phyloP scores from a whole-genome alignment of 2,888 invertebrate species.

The Ectropis crepuscularia region DNA sequence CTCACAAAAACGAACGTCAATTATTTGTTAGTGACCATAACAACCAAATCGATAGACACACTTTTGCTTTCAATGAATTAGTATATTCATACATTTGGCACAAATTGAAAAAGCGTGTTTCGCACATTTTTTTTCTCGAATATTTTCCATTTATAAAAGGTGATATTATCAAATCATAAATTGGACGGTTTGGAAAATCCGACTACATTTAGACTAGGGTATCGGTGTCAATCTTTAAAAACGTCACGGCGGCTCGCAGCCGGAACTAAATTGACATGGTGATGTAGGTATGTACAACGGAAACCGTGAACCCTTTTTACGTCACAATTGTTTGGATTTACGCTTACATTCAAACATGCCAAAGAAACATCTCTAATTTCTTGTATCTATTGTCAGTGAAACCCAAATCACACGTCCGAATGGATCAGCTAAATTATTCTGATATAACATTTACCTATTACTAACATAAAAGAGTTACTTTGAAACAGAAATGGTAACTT shows the following conservation, averaged over 20 bases:
- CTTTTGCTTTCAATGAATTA: not conserved
- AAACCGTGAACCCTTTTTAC: slow-evolving; percentile 59
- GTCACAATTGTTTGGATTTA: slow-evolving; percentile 47
- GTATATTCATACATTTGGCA: slow-evolving; percentile 2
- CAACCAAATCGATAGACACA: not conserved
- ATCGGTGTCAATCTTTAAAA: slow-evolving; percentile 56
- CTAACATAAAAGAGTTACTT: not conserved
- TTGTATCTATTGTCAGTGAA: slow-evolving; percentile 32
- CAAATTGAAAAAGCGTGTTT: slow-evolving; percentile 21
- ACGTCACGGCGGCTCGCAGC: slow-evolving; percentile 48
- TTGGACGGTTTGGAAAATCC: slow-evolving; percentile 44
- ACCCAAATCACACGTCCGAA: slow-evolving; percentile 35
- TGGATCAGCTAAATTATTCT: slow-evolving; percentile 12
- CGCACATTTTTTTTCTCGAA: slow-evolving; percentile 1
- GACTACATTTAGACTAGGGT: slow-evolving; percentile 54
- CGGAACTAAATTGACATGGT: slow-evolving; percentile 59
- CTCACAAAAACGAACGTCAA: no score
- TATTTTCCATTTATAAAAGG: slow-evolving; percentile 8
- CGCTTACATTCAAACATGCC: slow-evolving; percentile 29
- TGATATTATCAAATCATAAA: slow-evolving; percentile 50
- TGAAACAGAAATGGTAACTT: no score
- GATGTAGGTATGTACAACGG: slow-evolving; percentile 54
- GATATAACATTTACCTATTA: not conserved
- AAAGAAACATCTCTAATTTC: slow-evolving; percentile 36
- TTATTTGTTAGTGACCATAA: no score